Percentiles rank a stretch among this genome's conserved stretches.
Evolutionary conservation across 2,888 invertebrate species (phyloP).

Genomic region (Pyrrhosoma nymphula): DNA sequence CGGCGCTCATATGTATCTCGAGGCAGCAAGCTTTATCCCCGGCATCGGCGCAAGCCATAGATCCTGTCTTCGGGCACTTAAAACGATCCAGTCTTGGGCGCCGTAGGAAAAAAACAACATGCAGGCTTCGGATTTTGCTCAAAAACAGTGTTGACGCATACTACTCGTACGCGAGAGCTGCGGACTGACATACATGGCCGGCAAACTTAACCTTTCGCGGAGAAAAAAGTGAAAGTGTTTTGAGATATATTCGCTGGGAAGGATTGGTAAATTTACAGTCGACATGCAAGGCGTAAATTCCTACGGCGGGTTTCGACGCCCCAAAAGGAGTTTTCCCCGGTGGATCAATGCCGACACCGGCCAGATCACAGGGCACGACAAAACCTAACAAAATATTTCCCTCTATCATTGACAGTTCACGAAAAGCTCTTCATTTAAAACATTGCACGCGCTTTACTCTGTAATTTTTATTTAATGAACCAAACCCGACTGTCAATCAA

Average conservation of each 20-base stretch:
- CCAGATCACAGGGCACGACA: neutral
- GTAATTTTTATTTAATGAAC: too few relatives aligned
- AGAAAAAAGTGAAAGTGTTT: constrained; percentile 1
- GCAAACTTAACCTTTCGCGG: neutral
- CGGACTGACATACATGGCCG: neutral
- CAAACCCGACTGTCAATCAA: too few relatives aligned
- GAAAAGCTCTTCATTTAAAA: neutral
- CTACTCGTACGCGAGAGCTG: neutral
- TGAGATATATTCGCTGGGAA: neutral
- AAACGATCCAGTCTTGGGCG: neutral
- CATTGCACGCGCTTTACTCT: too few relatives aligned
- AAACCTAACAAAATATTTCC: neutral
- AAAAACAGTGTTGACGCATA: neutral
- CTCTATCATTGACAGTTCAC: neutral
- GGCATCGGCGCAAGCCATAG: neutral
- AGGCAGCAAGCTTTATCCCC: neutral
- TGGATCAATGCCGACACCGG: neutral
- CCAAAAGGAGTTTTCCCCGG: neutral
- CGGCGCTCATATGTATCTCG: neutral
- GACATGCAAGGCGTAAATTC: neutral
- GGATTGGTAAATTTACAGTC: neutral
- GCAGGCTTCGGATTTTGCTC: neutral
- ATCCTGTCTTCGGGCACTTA: neutral
- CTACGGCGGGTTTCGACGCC: neutral
- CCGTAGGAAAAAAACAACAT: neutral